Evolutionary conservation across 2,113 vertebrate species (phyloP), one percentile per base, ranked within the genome.

Genomic region (Struthio camelus): DNA sequence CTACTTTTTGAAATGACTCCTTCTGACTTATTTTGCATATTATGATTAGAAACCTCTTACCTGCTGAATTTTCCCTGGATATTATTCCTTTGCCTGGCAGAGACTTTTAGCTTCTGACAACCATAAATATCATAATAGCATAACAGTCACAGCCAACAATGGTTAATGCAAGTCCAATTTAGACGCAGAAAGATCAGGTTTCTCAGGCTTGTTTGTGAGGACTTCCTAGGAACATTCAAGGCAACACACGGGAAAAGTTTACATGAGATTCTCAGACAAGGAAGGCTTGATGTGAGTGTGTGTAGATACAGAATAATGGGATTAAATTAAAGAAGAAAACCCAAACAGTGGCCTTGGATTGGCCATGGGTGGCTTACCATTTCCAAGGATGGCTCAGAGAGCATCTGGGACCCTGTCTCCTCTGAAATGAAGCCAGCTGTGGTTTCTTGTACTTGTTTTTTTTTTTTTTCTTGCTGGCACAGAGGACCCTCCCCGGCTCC

Each of bases 1-100:
- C 64, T 83, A 62, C 64, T 91, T 92, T 80, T 80, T 6, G 3
- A 97, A 95, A 90, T 90, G 1, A 54, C 54, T 93, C 19, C 19
- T 80, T 95, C 93, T 65, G 62, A 80, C 32, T 94, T 94, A 83
- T 38, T 96, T 95, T 96, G 51, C 82, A 79, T 93, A 61, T 65
- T 77, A 64, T 86, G 28, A 96, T 89, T 94, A 78, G 77, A 96
- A 96, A 25, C 3, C 23, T 91, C 42, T 83, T 88, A 91, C 76
- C 79, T 94, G 25, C 23, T 91, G 71, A 75, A 78, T 96, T 93
- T 94, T 83, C 72, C 56, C 77, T 15, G 76, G 62, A 87, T 32
- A 80, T 92, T 85, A 54, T 17, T 70, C 15, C 6, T 94, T 91
- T 87, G 30, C 66, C 71, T 0, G 0, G 56, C 72, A 76, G 23